These are phyloP conservation scores for Brachionus asplanchnoidis DNA, from an alignment of 1,140 invertebrate species.

Conservation along the genomic window DNA sequence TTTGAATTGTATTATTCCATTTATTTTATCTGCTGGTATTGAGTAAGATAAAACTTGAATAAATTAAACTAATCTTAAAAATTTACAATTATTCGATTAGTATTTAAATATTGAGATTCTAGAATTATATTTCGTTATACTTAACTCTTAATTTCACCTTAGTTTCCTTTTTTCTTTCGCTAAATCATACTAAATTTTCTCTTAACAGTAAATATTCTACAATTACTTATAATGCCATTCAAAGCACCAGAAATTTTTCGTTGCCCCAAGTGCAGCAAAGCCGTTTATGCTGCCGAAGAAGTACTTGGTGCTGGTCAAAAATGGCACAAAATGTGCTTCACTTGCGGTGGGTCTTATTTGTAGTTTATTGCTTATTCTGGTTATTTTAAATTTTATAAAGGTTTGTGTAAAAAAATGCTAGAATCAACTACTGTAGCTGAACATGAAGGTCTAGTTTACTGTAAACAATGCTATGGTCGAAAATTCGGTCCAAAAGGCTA, in stretches of 20 bases:
- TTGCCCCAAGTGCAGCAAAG: slow-evolving; percentile 95
- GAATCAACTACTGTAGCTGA: slow-evolving; percentile 86
- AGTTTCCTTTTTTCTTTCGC: not conserved
- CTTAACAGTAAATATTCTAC: too few relatives aligned
- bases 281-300: slow-evolving; percentile 97
- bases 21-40: not conserved
- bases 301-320: slow-evolving; percentile 90
- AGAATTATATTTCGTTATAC: not conserved
- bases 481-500: slow-evolving; percentile 90
- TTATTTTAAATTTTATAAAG: not conserved
- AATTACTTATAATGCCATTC: slow-evolving; percentile 36
- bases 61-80: not conserved
- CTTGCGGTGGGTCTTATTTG: slow-evolving; percentile 78
- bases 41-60: not conserved
- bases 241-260: slow-evolving; percentile 25
- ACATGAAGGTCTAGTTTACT: slow-evolving; percentile 89
- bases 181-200: not conserved
- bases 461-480: slow-evolving; percentile 82
- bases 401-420: slow-evolving; percentile 78
- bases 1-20: not conserved
- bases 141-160: not conserved
- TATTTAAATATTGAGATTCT: not conserved
- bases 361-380: slow-evolving; percentile 45
- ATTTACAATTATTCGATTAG: not conserved
- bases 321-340: slow-evolving; percentile 99